Percentiles rank a stretch among this genome's conserved stretches.
Evolutionary conservation across 2,797 vertebrate genomes (phyloP).

Genomic region (Brachymystax lenok): DNA sequence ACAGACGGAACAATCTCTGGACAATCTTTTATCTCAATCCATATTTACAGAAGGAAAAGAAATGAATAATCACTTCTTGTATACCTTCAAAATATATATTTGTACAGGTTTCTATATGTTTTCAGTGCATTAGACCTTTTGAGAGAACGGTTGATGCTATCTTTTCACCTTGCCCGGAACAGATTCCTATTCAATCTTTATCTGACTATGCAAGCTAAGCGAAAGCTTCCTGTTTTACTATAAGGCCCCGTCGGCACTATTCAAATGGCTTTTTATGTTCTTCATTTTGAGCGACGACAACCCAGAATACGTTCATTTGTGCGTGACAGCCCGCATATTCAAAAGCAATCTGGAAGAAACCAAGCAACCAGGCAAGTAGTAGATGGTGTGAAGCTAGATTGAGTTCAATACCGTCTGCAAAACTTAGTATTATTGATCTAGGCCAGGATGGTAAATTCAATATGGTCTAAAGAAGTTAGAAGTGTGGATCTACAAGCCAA

Average conservation of each 20-base stretch:
- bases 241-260: slow-evolving; percentile 44
- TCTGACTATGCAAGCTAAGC: slow-evolving; percentile 45
- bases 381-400: slow-evolving; percentile 67
- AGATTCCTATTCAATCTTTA: slow-evolving; percentile 49
- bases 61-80: slow-evolving; percentile 44
- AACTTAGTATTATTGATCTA: slow-evolving; percentile 83
- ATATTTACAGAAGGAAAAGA: slow-evolving; percentile 41
- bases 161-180: slow-evolving; percentile 30
- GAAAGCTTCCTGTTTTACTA: slow-evolving; percentile 51
- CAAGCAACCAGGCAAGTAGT: slow-evolving; percentile 51
- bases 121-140: slow-evolving; percentile 40
- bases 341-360: slow-evolving; percentile 73
- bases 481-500: slow-evolving; percentile 81
- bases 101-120: slow-evolving; percentile 34
- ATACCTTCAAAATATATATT: slow-evolving; percentile 25
- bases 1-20: slow-evolving; percentile 41
- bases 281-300: slow-evolving; percentile 55
- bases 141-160: slow-evolving; percentile 26
- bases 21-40: slow-evolving; percentile 46
- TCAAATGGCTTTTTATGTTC: slow-evolving; percentile 55
- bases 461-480: slow-evolving; percentile 85
- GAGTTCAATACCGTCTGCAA: slow-evolving; percentile 80
- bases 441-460: slow-evolving; percentile 79
- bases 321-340: slow-evolving; percentile 69
- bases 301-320: slow-evolving; percentile 63